These are phyloP conservation scores for Agrotis segetum DNA, from an alignment of 2,888 invertebrate species.

Conservation along the genomic window DNA sequence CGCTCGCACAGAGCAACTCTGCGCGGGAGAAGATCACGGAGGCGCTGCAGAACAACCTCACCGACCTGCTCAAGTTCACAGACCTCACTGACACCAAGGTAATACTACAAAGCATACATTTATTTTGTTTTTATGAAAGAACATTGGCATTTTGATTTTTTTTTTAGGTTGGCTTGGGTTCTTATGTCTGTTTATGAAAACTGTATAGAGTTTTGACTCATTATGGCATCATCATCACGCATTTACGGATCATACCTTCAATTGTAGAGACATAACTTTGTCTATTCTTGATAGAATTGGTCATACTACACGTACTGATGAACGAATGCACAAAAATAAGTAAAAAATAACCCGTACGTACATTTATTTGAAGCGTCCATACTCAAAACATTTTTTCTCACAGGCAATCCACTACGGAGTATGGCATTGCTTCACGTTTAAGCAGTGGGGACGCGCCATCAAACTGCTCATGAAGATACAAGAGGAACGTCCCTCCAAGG, in stretches of 20 bases:
- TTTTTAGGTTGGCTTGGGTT: too few relatives aligned
- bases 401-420: slow-evolving; percentile 95
- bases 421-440: slow-evolving; percentile 95
- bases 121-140: too few relatives aligned
- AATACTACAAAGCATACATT: not conserved
- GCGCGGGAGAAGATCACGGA: slow-evolving; percentile 89
- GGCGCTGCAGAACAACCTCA: slow-evolving; percentile 80
- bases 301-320: too few relatives aligned
- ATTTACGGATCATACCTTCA: too few relatives aligned
- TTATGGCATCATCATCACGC: too few relatives aligned
- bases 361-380: not conserved
- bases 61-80: slow-evolving; percentile 94
- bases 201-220: too few relatives aligned
- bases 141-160: too few relatives aligned
- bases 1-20: slow-evolving; percentile 83
- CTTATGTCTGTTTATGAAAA: too few relatives aligned
- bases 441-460: slow-evolving; percentile 95
- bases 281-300: too few relatives aligned
- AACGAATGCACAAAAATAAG: not conserved
- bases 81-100: slow-evolving; percentile 91
- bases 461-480: slow-evolving; percentile 94
- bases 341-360: not conserved
- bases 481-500: slow-evolving; percentile 95
- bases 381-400: not conserved
- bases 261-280: too few relatives aligned